Conservation (phyloP, 2,797 vertebrate species). For the Cyclopterus lumpus region DNA sequence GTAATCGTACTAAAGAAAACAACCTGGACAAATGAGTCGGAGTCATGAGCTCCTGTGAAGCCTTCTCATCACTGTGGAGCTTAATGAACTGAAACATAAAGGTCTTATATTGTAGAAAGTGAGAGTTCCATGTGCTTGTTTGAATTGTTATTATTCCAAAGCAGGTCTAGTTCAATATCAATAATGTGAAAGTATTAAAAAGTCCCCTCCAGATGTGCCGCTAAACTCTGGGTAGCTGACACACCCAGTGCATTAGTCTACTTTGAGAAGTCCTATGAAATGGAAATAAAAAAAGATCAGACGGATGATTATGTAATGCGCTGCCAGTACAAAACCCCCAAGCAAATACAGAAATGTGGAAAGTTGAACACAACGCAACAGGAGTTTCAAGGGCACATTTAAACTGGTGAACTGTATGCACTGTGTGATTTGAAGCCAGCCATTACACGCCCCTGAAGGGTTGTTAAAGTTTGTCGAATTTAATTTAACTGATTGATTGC, state of each 20-base stretch:
- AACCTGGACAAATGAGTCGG: background rate
- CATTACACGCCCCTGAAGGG: background rate
- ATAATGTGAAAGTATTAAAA: background rate
- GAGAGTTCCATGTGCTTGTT: too few relatives aligned
- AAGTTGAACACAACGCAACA: background rate
- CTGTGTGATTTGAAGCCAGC: background rate
- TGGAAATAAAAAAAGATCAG: background rate
- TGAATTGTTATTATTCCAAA: background rate
- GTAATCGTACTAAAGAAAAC: background rate
- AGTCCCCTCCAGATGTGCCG: background rate
- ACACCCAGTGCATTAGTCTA: background rate
- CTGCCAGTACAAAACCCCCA: background rate
- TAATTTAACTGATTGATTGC: slow-evolving; percentile 9
- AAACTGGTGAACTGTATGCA: slow-evolving; percentile 1
- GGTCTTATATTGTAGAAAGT: background rate
- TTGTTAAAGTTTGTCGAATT: slow-evolving; percentile 5
- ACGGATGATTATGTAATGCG: background rate
- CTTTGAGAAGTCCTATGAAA: background rate
- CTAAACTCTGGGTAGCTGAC: background rate
- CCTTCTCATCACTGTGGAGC: background rate
- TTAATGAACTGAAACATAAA: background rate
- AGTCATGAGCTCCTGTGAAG: background rate
- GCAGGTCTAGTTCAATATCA: background rate
- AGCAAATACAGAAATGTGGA: background rate
- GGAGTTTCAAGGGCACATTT: background rate